Evolutionary conservation across 2,113 vertebrate genomes (phyloP).

Genomic region (Panthera uncia): DNA sequence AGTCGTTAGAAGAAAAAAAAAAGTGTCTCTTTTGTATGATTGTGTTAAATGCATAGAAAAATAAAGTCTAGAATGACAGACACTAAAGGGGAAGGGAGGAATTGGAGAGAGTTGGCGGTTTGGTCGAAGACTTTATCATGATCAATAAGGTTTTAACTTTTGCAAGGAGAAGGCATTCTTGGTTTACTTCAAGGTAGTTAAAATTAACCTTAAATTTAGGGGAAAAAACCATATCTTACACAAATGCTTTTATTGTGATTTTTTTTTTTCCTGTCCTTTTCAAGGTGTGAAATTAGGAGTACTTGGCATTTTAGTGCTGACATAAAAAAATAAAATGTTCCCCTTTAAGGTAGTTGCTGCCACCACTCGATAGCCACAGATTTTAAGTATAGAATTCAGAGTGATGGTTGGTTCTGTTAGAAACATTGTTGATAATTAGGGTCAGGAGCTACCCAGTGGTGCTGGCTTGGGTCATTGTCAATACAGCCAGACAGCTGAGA

Average conservation of each 20-base stretch:
- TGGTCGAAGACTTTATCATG: not conserved
- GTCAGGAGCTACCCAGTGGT: not conserved
- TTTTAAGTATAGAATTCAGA: slow-evolving; percentile 24
- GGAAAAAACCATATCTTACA: not conserved
- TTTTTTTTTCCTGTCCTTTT: not conserved
- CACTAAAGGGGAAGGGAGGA: not conserved
- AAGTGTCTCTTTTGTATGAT: not conserved
- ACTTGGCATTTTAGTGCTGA: not conserved
- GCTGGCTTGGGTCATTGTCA: not conserved
- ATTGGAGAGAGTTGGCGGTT: not conserved
- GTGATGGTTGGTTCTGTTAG: not conserved
- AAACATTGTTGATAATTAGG: not conserved
- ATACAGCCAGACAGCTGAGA: not conserved
- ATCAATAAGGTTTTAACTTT: slow-evolving; percentile 28
- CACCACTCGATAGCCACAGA: not conserved
- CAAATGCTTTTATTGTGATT: not conserved
- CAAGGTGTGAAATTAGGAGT: not conserved
- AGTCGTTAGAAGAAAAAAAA: not conserved
- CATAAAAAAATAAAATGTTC: not conserved
- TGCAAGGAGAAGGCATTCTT: not conserved
- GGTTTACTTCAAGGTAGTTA: not conserved
- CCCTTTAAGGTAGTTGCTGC: not conserved
- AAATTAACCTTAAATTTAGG: slow-evolving; percentile 20
- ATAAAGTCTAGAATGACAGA: not conserved
- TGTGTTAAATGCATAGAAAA: not conserved